Conservation (phyloP, 2,797 vertebrate genomes). For the Hephaestus fuliginosus region DNA sequence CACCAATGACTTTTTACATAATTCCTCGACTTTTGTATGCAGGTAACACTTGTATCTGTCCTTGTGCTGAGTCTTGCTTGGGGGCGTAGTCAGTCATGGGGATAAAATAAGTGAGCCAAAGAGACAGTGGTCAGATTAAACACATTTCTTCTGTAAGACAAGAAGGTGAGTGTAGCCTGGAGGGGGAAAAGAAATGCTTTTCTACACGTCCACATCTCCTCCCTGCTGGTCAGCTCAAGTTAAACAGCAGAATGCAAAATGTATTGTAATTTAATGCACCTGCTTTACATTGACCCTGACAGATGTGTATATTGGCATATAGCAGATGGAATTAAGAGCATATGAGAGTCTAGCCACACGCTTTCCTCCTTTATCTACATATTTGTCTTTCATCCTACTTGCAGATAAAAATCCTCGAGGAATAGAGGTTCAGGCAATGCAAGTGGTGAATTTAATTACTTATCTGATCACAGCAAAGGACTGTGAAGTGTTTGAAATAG, state of each 20-base stretch:
- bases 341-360: slow-evolving; percentile 5
- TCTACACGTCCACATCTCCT: slow-evolving; percentile 8
- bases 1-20: slow-evolving; percentile 1
- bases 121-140: slow-evolving; percentile 40
- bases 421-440: neutral
- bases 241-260: slow-evolving; percentile 4
- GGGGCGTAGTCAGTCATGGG: slow-evolving; percentile 43
- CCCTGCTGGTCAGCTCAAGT: slow-evolving; percentile 29
- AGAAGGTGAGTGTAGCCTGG: slow-evolving; percentile 27
- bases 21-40: slow-evolving; percentile 50
- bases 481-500: slow-evolving; percentile 36
- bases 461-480: slow-evolving; percentile 31
- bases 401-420: slow-evolving; percentile 14
- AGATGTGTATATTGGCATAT: neutral
- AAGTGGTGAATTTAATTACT: slow-evolving; percentile 38
- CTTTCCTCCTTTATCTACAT: slow-evolving; percentile 9
- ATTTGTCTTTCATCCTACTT: slow-evolving; percentile 38
- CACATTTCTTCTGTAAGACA: slow-evolving; percentile 28
- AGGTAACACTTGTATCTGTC: slow-evolving; percentile 29
- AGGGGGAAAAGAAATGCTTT: slow-evolving; percentile 13
- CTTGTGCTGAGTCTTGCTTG: slow-evolving; percentile 41
- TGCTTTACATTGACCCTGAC: neutral
- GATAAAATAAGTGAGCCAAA: slow-evolving; percentile 46
- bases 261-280: neutral
- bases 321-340: slow-evolving; percentile 2